phyloP scores from a whole-genome alignment of 2,888 invertebrate species.

The Disparrhopalites patrizii region DNA sequence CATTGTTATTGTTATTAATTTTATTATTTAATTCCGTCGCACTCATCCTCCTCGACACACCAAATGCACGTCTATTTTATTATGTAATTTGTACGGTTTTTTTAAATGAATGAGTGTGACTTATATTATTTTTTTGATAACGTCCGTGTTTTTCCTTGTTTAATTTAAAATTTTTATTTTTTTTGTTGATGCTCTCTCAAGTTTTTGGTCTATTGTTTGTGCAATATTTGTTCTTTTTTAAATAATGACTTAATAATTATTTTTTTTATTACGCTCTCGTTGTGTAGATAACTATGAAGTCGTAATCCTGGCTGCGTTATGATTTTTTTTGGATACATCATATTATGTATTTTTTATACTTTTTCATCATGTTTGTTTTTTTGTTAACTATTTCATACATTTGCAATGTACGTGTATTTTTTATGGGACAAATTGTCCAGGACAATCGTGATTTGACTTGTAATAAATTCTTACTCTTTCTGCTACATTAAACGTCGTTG shows the following conservation, averaged over 20 bases:
- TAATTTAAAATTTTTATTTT: too few species aligned
- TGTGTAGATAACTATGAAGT: background rate
- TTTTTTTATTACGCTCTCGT: background rate
- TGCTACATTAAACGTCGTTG: too few species aligned
- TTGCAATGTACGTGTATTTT: too few species aligned
- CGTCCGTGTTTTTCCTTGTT: background rate
- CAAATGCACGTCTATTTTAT: too few species aligned
- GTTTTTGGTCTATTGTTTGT: background rate
- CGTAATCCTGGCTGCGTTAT: background rate
- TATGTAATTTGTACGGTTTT: background rate
- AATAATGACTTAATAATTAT: background rate
- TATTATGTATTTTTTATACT: background rate
- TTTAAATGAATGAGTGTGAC: background rate
- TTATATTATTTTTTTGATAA: background rate
- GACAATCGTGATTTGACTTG: background rate
- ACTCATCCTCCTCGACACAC: background rate
- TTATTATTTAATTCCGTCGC: background rate
- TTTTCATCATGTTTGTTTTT: background rate
- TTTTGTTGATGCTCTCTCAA: too few species aligned
- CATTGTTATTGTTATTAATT: constrained; percentile 6
- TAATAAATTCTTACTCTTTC: too few species aligned
- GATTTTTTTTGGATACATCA: background rate
- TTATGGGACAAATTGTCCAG: too few species aligned
- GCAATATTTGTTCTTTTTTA: background rate
- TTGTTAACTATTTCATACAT: background rate